phyloP scores from a whole-genome alignment of 2,888 invertebrate genomes.

The Drosophila phalerata region DNA sequence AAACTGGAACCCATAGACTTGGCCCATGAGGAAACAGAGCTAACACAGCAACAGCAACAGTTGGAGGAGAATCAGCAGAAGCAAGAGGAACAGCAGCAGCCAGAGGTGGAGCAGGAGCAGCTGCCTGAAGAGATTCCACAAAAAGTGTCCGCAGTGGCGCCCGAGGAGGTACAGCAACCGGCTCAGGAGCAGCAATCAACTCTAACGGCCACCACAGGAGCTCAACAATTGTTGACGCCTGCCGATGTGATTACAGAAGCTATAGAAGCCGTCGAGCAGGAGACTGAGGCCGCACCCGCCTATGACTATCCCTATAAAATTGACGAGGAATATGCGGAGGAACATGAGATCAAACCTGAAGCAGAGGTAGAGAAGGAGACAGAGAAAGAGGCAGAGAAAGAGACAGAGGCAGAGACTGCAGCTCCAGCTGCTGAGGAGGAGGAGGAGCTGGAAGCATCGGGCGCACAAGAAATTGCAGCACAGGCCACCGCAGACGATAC shows the following conservation, averaged over 20 bases:
- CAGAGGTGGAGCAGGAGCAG: constrained; percentile 8
- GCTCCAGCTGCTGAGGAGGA: constrained; percentile 32
- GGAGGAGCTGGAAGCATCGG: constrained; percentile 60
- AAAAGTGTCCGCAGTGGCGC: not conserved
- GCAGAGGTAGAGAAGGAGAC: constrained; percentile 16
- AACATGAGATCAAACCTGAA: constrained; percentile 52
- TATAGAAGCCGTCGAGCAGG: constrained; percentile 45
- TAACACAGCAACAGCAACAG: constrained; percentile 58
- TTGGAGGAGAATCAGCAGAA: constrained; percentile 16
- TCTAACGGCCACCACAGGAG: constrained; percentile 51
- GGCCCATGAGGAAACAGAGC: constrained; percentile 69
- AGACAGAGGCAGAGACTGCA: constrained; percentile 27
- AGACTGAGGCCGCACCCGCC: constrained; percentile 56
- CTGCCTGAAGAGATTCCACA: not conserved
- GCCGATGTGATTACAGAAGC: constrained; percentile 64
- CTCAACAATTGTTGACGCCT: constrained; percentile 67
- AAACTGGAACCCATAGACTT: constrained; percentile 55
- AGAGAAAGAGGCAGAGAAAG: not conserved
- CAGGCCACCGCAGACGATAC: constrained; percentile 66
- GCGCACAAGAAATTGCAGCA: constrained; percentile 57
- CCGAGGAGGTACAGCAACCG: constrained; percentile 5
- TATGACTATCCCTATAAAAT: constrained; percentile 84
- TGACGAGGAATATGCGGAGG: constrained; percentile 81
- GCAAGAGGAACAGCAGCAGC: constrained; percentile 16
- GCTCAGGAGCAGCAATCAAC: constrained; percentile 13